phyloP scores from a whole-genome alignment of 2,888 invertebrate species.

The Megaustenia siamemsis region DNA sequence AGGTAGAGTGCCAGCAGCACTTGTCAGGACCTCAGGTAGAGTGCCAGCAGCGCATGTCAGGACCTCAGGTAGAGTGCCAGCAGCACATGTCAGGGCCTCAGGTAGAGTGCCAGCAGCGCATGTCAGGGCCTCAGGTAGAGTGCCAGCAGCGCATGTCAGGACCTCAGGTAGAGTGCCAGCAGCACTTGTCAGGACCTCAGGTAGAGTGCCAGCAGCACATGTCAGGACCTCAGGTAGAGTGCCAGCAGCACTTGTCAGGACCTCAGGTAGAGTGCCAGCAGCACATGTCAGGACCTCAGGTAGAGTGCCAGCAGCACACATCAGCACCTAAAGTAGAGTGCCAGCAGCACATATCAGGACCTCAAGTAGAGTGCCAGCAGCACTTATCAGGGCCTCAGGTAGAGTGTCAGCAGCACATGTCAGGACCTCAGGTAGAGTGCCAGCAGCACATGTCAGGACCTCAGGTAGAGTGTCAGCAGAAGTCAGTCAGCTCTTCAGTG shows the following conservation, averaged over 20 bases:
- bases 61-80: constrained; percentile 9
- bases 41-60: constrained; percentile 47
- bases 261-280: constrained; percentile 24
- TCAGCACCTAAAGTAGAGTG: constrained; percentile 28
- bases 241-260: constrained; percentile 45
- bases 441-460: constrained; percentile 44
- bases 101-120: constrained; percentile 43
- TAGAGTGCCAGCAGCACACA: constrained; percentile 46
- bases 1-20: constrained; percentile 23
- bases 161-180: too few relatives aligned
- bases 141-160: constrained; percentile 13
- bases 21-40: too few relatives aligned
- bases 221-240: too few relatives aligned
- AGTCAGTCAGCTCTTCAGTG: not conserved
- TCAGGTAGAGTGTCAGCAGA: constrained; percentile 23
- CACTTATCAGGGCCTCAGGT: constrained; percentile 36
- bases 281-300: too few relatives aligned
- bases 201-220: constrained; percentile 19
- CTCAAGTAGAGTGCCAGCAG: too few relatives aligned
- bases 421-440: too few relatives aligned
- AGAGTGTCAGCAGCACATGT: constrained; percentile 25
- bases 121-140: constrained; percentile 37
- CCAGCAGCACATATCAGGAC: too few relatives aligned
- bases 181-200: constrained; percentile 44
- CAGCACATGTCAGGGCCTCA: too few relatives aligned